Evolutionary conservation across 53 echinoderm and acorn worm genomes (phyloP).

Genomic region (Apostichopus leukothele): DNA sequence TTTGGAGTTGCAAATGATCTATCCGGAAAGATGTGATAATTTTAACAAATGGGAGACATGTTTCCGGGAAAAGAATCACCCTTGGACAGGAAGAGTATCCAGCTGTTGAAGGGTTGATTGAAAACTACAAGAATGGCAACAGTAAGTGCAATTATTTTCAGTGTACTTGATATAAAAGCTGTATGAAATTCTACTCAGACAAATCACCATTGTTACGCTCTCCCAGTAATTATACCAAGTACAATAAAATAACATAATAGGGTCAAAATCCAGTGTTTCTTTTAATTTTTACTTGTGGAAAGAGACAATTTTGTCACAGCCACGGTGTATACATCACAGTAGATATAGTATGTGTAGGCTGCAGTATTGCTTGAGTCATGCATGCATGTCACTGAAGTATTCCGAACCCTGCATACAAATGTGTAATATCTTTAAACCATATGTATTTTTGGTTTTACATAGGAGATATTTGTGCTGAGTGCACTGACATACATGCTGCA

Average conservation of each 20-base stretch:
- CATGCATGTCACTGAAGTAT: too few relatives aligned
- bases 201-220: too few relatives aligned
- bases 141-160: background rate
- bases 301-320: too few relatives aligned
- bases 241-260: too few relatives aligned
- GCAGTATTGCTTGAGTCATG: too few relatives aligned
- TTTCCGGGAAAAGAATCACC: background rate
- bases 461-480: constrained; percentile 26
- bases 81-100: constrained; percentile 20
- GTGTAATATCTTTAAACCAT: background rate
- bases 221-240: too few relatives aligned
- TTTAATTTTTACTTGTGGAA: too few relatives aligned
- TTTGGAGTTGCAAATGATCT: constrained; percentile 28
- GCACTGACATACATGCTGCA: constrained; percentile 17
- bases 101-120: constrained; percentile 2
- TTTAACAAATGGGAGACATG: constrained; percentile 19
- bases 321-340: too few relatives aligned
- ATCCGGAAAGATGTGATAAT: constrained; percentile 8
- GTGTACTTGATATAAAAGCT: too few relatives aligned
- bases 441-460: background rate
- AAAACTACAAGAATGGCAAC: background rate
- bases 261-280: too few relatives aligned
- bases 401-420: background rate
- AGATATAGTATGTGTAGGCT: too few relatives aligned
- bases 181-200: too few relatives aligned